phyloP scores from a whole-genome alignment of 2,888 invertebrate genomes.

The Steinernema hermaphroditum region DNA sequence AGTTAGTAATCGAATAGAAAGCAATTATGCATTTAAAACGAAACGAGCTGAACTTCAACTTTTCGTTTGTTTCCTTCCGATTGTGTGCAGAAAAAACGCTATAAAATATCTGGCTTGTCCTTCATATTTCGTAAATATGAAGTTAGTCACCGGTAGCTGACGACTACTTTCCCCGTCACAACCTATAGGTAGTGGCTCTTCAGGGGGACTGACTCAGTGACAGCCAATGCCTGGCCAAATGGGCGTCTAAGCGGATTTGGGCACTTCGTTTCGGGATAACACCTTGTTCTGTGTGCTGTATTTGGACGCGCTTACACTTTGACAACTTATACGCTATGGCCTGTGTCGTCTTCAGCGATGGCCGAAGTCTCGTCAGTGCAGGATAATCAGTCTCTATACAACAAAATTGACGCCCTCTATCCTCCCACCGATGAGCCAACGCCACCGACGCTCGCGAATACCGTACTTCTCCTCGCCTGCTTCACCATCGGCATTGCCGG shows the following conservation, averaged over 20 bases:
- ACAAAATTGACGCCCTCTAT: constrained; percentile 16
- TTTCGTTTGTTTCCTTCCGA: no score
- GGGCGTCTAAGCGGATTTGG: not conserved
- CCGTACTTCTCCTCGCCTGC: constrained; percentile 32
- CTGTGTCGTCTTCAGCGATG: not conserved
- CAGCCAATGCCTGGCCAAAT: not conserved
- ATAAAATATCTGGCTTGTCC: no score
- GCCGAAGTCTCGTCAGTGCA: not conserved
- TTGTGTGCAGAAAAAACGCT: no score
- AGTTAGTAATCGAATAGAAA: no score
- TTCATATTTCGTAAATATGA: no score
- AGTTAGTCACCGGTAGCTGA: no score
- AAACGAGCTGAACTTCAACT: no score
- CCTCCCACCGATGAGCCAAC: constrained; percentile 37
- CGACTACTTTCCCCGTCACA: no score
- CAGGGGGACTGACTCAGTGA: not conserved
- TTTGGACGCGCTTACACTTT: not conserved
- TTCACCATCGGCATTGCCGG: constrained; percentile 38
- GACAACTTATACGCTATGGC: no score
- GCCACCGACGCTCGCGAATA: constrained; percentile 22
- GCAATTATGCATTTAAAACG: no score
- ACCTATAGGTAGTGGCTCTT: no score
- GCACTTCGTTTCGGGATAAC: not conserved
- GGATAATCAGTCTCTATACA: not conserved
- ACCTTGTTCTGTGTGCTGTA: not conserved